phyloP scores from a whole-genome alignment of 2,888 invertebrate species.

The Brenthis daphne region DNA sequence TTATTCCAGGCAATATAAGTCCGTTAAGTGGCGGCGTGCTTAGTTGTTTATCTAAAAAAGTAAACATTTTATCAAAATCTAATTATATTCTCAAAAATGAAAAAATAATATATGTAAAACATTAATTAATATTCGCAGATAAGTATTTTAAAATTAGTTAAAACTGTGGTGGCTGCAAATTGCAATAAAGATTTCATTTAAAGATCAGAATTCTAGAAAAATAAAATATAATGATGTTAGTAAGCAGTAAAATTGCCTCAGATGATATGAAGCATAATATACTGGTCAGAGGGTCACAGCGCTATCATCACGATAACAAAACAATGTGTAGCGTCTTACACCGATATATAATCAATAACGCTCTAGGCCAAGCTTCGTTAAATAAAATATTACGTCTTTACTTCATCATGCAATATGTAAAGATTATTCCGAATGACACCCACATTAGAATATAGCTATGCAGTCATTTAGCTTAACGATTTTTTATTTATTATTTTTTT shows the following conservation, averaged over 20 bases:
- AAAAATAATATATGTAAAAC: too few relatives aligned
- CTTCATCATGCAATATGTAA: slow-evolving; percentile 19
- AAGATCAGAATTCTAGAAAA: slow-evolving; percentile 36
- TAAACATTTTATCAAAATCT: background rate
- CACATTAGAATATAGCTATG: background rate
- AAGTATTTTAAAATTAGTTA: too few relatives aligned
- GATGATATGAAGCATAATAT: slow-evolving; percentile 65
- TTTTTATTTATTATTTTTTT: too few relatives aligned
- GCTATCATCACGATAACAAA: slow-evolving; percentile 60
- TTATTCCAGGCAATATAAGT: slow-evolving; percentile 97
- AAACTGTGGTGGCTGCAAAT: too few relatives aligned
- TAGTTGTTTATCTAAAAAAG: slow-evolving; percentile 87
- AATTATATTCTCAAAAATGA: too few relatives aligned
- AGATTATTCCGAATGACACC: background rate
- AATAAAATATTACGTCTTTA: slow-evolving; percentile 25
- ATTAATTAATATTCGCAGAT: too few relatives aligned
- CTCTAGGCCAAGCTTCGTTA: slow-evolving; percentile 40
- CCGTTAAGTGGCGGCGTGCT: slow-evolving; percentile 97
- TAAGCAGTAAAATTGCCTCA: slow-evolving; percentile 69
- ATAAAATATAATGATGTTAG: slow-evolving; percentile 58
- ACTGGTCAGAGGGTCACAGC: slow-evolving; percentile 70
- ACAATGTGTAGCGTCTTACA: slow-evolving; percentile 56
- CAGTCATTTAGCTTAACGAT: too few relatives aligned
- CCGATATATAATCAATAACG: slow-evolving; percentile 50
- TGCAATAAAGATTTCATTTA: background rate